These are phyloP conservation scores for Tetranychus urticae DNA, from an alignment of 1,140 invertebrate genomes.

Conservation along the genomic window DNA sequence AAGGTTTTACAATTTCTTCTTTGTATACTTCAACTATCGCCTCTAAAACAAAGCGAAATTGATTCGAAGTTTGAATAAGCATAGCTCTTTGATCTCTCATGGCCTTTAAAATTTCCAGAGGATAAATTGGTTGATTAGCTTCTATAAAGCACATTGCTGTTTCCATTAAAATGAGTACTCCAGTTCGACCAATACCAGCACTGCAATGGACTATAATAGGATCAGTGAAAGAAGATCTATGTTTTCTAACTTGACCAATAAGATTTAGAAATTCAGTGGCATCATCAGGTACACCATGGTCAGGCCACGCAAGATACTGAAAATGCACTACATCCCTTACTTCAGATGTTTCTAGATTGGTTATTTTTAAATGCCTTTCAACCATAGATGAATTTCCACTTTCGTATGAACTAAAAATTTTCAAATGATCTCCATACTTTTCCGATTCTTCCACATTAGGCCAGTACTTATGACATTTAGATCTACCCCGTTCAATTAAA, in stretches of 20 bases:
- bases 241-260: conserved; percentile 47
- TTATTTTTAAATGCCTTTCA: conserved; percentile 79
- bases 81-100: conserved; percentile 92
- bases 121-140: conserved; percentile 80
- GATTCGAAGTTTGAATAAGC: conserved; percentile 91
- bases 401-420: conserved; percentile 77
- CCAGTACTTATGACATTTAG: conserved; percentile 90
- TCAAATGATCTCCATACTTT: conserved; percentile 97
- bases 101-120: conserved; percentile 67
- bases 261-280: conserved; percentile 70
- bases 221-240: conserved; percentile 28
- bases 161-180: conserved; percentile 90
- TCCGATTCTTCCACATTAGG: conserved; percentile 75
- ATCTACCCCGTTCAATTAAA: conserved; percentile 63
- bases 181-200: conserved; percentile 86
- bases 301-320: conserved; percentile 93
- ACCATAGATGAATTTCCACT: conserved; percentile 67
- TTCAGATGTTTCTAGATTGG: conserved; percentile 84
- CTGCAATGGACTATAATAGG: conserved; percentile 85
- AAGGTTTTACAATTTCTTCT: neutral
- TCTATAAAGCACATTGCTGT: conserved; percentile 84
- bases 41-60: conserved; percentile 95
- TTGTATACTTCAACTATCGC: conserved; percentile 73
- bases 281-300: conserved; percentile 72
- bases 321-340: conserved; percentile 88